phyloP scores from a whole-genome alignment of 1,140 invertebrate genomes.

The Platorchestia sp. region DNA sequence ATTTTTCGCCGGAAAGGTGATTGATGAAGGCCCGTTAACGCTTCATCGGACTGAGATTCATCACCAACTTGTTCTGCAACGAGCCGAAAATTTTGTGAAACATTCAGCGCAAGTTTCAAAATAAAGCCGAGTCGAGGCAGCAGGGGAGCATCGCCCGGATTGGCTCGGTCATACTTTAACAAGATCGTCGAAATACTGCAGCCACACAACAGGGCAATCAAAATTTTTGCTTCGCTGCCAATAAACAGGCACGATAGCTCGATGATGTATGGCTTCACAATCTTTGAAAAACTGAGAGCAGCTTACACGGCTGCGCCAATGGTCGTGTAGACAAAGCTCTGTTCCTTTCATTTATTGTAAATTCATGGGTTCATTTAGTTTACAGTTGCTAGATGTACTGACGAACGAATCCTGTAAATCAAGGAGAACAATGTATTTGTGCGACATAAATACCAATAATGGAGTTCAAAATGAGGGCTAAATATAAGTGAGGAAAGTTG shows the following conservation, averaged over 20 bases:
- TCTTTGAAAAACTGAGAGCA: not conserved
- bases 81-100: not conserved
- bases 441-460: not conserved
- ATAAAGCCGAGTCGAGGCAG: not conserved
- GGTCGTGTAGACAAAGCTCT: not conserved
- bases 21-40: not conserved
- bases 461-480: not conserved
- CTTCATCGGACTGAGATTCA: not conserved
- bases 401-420: not conserved
- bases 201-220: not conserved
- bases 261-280: constrained; percentile 9
- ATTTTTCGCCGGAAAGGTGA: not conserved
- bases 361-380: not conserved
- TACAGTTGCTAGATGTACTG: not conserved
- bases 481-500: not conserved
- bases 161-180: constrained; percentile 1
- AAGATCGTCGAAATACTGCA: constrained; percentile 17
- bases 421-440: not conserved
- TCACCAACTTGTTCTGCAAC: not conserved
- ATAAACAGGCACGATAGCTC: not conserved
- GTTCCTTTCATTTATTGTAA: not conserved
- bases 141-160: not conserved
- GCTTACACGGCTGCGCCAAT: not conserved
- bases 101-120: not conserved
- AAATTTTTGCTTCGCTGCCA: not conserved